These are phyloP conservation scores for Diplodus puntazzo DNA, from an alignment of 2,797 vertebrate genomes.

Conservation along the genomic window DNA sequence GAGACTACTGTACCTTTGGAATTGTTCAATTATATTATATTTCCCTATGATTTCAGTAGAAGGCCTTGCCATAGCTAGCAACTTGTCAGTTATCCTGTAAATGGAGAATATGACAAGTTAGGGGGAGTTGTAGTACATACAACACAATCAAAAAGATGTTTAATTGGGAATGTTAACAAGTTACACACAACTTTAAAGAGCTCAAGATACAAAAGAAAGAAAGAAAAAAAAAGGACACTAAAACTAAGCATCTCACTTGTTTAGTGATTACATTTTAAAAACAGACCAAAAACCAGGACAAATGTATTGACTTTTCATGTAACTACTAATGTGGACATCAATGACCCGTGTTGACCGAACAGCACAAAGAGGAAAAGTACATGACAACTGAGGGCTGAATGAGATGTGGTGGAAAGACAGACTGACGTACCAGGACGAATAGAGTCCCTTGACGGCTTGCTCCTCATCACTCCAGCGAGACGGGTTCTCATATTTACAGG, in stretches of 20 bases:
- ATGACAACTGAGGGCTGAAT: neutral
- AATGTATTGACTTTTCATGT: conserved; percentile 38
- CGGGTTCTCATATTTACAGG: conserved; percentile 98
- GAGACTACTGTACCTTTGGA: conserved; percentile 87
- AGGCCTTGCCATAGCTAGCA: conserved; percentile 97
- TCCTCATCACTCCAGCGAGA: conserved; percentile 94
- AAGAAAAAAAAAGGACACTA: neutral
- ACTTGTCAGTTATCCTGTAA: conserved; percentile 94
- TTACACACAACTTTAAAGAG: neutral
- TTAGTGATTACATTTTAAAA: conserved; percentile 5
- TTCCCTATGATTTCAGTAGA: conserved; percentile 96
- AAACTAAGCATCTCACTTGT: neutral
- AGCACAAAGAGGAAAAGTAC: neutral
- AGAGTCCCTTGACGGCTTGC: conserved; percentile 94
- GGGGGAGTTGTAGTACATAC: neutral
- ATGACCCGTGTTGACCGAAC: neutral
- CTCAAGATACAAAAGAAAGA: neutral
- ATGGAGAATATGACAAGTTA: conserved; percentile 34
- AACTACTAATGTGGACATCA: conserved; percentile 19
- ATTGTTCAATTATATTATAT: conserved; percentile 94
- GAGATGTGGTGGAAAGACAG: neutral
- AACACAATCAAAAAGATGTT: neutral
- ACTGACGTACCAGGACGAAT: conserved; percentile 93
- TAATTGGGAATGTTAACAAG: neutral
- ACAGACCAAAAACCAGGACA: conserved; percentile 22